Evolutionary conservation across 2,888 invertebrate species (phyloP), one percentile per base, ranked within the genome.

Genomic region (Euphydryas editha): DNA sequence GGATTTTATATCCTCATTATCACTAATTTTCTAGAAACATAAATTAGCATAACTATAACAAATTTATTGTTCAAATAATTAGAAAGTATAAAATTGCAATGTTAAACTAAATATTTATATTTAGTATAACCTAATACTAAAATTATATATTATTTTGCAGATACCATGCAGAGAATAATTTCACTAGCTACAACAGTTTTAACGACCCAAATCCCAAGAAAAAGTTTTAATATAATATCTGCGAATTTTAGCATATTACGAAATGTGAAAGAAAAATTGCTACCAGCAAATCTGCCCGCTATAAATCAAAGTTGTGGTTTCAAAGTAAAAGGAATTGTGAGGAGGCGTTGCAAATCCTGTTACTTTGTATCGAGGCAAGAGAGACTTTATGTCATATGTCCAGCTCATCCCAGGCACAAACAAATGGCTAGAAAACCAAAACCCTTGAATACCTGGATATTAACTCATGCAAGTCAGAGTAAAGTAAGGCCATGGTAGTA

Each of bases 321-420:
- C 77, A 97, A 98, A 93, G 94, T 95, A 3, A 96, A 94, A 79
- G 96, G 95, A 6, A 83, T 83, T 17, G 88, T 97, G 37, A 93
- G 92, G 65, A 93, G 94, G 62, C 94, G 98, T 47, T 98, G 98
- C 80, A 95, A 95, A 83, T 95, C 96, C 77, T 98, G 98, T 81
- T 96, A 95, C 77, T 93, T 96, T 77, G 95, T 96, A 13, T 88
- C 93, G 51, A 88, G 95, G 64, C 93, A 96, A 75, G 94, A 95
- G 73, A 93, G 96, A 67, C 80, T 94, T 74, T 96, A 95, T 83
- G 94, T 96, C 49, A 94, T 96, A 73, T 98, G 98, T 75, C 95
- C 95, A 63, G 95, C 95, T 36, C 95, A 95, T 79, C 95, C 95
- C 21, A 94, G 97, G 44, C 98, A 98, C 81, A 98, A 98, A 80